Evolutionary conservation across 2,113 vertebrate genomes (phyloP).

Genomic region (Danionella cerebrum): DNA sequence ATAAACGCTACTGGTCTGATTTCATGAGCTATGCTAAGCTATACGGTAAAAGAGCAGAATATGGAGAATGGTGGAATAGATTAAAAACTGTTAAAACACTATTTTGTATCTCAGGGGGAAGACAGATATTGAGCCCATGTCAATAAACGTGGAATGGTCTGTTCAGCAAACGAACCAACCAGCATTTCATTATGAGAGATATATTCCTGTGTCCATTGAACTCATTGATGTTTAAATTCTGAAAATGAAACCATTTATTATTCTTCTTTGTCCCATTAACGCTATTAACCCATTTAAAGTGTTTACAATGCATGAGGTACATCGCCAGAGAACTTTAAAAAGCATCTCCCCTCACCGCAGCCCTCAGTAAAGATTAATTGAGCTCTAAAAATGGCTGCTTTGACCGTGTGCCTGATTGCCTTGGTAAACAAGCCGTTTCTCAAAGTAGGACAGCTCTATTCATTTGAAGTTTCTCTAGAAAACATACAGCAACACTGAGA

Average conservation of each 20-base stretch:
- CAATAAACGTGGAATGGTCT: no score
- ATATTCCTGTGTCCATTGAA: background rate
- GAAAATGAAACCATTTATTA: slow-evolving; percentile 14
- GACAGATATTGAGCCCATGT: no score
- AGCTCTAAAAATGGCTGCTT: slow-evolving; percentile 6
- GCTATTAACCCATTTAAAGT: slow-evolving; percentile 21
- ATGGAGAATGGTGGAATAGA: no score
- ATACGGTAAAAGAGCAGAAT: no score
- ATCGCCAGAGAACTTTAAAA: background rate
- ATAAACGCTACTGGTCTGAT: no score
- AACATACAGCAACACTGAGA: no score
- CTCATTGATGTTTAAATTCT: background rate
- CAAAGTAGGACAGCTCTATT: slow-evolving; percentile 14
- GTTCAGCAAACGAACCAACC: no score
- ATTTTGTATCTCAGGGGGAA: no score
- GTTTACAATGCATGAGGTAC: background rate
- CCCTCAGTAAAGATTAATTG: slow-evolving; percentile 11
- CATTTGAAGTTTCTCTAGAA: background rate
- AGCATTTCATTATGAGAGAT: no score
- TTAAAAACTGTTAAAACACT: no score
- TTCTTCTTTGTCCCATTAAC: slow-evolving; percentile 13
- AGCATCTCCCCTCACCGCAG: background rate
- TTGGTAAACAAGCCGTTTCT: slow-evolving; percentile 25
- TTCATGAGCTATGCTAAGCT: no score
- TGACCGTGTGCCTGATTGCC: background rate